Evolutionary conservation across 2,888 invertebrate genomes (phyloP).

Genomic region (Agrypnus murinus): DNA sequence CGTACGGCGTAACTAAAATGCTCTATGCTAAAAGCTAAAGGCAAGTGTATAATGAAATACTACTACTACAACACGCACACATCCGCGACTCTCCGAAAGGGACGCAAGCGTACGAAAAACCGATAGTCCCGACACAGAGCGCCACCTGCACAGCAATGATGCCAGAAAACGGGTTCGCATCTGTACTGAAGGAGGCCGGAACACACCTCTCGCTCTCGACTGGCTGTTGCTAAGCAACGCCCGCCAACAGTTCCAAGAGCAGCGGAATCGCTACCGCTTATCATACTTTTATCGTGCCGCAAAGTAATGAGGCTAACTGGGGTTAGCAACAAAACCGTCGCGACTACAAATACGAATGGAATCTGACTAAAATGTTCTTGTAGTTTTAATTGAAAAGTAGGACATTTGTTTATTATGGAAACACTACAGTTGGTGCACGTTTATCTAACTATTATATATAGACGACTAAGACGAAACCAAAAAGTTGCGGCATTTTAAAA

Average conservation of each 20-base stretch:
- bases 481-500: too few species aligned
- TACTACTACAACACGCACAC: not conserved
- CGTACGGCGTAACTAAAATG: conserved; percentile 3
- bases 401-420: too few species aligned
- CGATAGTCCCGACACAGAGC: conserved; percentile 35
- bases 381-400: too few species aligned
- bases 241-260: conserved; percentile 29
- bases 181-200: conserved; percentile 41
- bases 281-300: conserved; percentile 18
- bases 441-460: too few species aligned
- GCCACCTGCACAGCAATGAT: conserved; percentile 36
- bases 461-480: too few species aligned
- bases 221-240: conserved; percentile 57
- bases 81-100: not conserved
- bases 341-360: not conserved
- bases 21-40: too few species aligned
- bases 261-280: conserved; percentile 32
- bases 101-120: not conserved
- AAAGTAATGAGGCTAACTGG: conserved; percentile 17
- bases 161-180: conserved; percentile 32
- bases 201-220: conserved; percentile 50
- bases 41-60: not conserved
- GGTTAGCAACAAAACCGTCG: conserved; percentile 36
- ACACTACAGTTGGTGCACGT: too few species aligned
- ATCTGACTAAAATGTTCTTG: too few species aligned